Evolutionary conservation across 2,113 vertebrate species (phyloP).

Genomic region (Apaloderma vittatum): DNA sequence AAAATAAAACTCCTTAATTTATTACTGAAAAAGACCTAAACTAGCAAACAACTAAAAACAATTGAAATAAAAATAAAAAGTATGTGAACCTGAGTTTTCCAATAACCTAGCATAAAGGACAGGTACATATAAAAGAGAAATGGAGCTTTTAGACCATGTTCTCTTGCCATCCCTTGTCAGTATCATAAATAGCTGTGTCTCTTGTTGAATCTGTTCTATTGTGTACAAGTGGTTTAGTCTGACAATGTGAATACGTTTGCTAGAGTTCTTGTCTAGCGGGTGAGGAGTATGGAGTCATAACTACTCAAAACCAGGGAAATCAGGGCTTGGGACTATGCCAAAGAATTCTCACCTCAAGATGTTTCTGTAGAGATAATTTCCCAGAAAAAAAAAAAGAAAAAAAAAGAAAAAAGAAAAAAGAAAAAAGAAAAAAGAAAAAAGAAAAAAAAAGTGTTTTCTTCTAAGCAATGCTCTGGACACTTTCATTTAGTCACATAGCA

Average conservation of each 20-base stretch:
- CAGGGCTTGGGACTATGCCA: rapidly evolving
- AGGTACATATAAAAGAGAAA: neutral
- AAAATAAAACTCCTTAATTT: neutral
- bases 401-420: too few species aligned
- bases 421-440: too few species aligned
- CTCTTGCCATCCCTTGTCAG: neutral
- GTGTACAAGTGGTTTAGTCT: neutral
- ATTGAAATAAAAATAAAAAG: neutral
- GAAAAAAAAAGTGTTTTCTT: neutral
- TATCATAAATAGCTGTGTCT: neutral
- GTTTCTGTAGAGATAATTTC: neutral
- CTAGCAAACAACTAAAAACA: rapidly evolving
- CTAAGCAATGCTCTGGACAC: neutral
- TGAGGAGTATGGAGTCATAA: neutral
- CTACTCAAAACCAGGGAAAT: neutral
- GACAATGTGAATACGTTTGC: neutral
- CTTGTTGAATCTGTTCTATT: neutral
- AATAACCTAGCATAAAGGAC: neutral
- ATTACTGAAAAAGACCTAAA: neutral
- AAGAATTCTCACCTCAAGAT: neutral
- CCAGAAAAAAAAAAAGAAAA: too few species aligned
- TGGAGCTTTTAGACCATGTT: neutral
- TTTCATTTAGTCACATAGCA: neutral
- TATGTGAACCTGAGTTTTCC: neutral
- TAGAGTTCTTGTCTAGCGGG: neutral